Conservation (phyloP, 92 coral and sea anemone species). For the Diadumene lineata region DNA sequence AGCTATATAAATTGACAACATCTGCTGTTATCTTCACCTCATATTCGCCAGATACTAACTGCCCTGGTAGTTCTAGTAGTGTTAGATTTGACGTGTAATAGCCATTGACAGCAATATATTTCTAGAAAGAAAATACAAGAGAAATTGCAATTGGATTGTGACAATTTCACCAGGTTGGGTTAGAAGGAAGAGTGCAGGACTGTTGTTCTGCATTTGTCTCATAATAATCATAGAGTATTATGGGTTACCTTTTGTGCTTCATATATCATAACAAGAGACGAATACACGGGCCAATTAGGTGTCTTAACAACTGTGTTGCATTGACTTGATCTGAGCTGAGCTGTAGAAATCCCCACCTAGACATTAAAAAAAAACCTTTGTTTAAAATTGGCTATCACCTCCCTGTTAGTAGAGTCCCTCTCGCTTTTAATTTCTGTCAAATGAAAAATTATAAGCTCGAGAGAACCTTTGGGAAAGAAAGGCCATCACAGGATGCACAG, state of each 20-base stretch:
- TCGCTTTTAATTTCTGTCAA: no score
- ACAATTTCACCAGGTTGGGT: no score
- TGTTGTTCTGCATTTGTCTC: no score
- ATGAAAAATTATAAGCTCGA: no score
- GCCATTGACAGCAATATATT: constrained; percentile 80
- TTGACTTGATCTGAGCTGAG: constrained; percentile 75
- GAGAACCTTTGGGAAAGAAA: no score
- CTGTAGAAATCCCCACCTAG: constrained; percentile 85
- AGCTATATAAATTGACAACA: constrained; percentile 67
- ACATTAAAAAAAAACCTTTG: no score
- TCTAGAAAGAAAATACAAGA: constrained; percentile 23
- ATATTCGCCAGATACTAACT: constrained; percentile 62
- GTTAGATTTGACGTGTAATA: constrained; percentile 74
- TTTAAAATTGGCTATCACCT: no score
- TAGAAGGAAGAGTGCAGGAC: no score
- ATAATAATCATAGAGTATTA: no score
- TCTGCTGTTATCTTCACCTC: constrained; percentile 44
- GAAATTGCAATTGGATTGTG: no score
- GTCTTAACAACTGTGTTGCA: constrained; percentile 58
- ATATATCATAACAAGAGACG: constrained; percentile 74
- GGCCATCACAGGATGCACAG: no score
- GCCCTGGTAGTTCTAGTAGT: constrained; percentile 67
- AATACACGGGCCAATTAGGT: constrained; percentile 76
- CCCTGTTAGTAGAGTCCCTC: no score
- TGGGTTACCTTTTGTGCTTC: constrained; percentile 89